Evolutionary conservation across 2,797 vertebrate genomes (phyloP), one percentile per base, ranked within the genome.

Genomic region (Girardinus metallicus): DNA sequence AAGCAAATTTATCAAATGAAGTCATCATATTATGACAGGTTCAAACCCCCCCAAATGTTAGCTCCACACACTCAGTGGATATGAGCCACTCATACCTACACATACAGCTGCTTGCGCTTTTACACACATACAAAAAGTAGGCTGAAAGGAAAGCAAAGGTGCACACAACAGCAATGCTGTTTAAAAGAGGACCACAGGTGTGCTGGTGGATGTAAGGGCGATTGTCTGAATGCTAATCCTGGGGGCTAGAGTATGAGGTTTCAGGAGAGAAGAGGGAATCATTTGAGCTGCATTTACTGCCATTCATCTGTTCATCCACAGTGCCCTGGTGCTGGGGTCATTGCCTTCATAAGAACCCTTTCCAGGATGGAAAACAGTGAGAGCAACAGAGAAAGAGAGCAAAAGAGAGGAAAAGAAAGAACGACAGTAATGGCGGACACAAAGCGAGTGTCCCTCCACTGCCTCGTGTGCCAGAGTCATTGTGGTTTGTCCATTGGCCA

Each of bases 391-490:
- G 23, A 80, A 73, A 76, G 31, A 81, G 75, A 81, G 73, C 71
- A 78, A 80, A 51, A 29, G 76, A 89, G 83, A 49, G 80, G 78
- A 87, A 87, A 77, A 74, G 85, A 77, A 75, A 90, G 0, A 86
- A 49, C 0, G 84, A 90, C 82, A 88, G 87, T 87, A 85, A 77
- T 73, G 74, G 73, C 68, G 9, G 43, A 73, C 29, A n/a, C 36
- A 75, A 83, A 87, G 80, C 87, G 80, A 90, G 82, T 81, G 85
- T 66, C 79, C 82, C 87, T 89, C 81, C 80, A 79, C 51, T 10
- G 8, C 64, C 79, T 86, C 60, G 84, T 76, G 82, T 92, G 91
- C 91, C 94, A 92, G 87, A 86, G 86, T 89, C 88, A 91, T 92
- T 93, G 90, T 93, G 79, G 73, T 72, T 43, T 55, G 29, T 39